Conservation (phyloP, 2,797 vertebrate genomes). For the Falco berigora region DNA sequence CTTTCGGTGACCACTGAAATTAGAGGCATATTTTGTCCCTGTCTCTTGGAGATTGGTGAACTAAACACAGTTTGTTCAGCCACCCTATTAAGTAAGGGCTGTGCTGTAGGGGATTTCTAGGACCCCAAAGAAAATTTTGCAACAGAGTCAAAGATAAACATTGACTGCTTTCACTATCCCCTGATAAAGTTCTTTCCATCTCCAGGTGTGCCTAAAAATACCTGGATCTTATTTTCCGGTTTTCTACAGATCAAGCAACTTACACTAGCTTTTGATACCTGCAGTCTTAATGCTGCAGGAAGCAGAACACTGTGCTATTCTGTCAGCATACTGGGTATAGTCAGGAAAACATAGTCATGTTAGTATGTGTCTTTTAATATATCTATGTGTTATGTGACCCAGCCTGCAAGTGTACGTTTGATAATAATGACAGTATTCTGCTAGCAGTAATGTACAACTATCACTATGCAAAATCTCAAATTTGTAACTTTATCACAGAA, state of each 20-base stretch:
- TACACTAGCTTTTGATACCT: not conserved
- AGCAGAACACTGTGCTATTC: not conserved
- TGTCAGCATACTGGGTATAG: not conserved
- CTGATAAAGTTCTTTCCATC: not conserved
- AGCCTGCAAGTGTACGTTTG: not conserved
- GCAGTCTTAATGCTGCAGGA: not conserved
- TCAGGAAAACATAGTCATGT: not conserved
- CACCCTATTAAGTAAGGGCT: not conserved
- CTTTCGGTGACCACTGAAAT: not conserved
- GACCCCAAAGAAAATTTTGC: not conserved
- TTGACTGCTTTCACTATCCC: not conserved
- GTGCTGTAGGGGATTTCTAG: not conserved
- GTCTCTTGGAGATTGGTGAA: not conserved
- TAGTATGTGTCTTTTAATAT: not conserved
- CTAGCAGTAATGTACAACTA: not conserved
- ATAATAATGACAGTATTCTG: not conserved
- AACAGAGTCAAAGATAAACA: not conserved
- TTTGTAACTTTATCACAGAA: not conserved
- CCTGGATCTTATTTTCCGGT: not conserved
- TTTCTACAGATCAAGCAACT: not conserved
- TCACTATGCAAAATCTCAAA: not conserved
- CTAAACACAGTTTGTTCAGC: not conserved
- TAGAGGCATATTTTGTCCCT: not conserved
- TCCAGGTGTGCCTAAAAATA: not conserved
- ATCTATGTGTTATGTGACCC: not conserved